Evolutionary conservation across 2,888 invertebrate species (phyloP).

Genomic region (Hartigia nigra): DNA sequence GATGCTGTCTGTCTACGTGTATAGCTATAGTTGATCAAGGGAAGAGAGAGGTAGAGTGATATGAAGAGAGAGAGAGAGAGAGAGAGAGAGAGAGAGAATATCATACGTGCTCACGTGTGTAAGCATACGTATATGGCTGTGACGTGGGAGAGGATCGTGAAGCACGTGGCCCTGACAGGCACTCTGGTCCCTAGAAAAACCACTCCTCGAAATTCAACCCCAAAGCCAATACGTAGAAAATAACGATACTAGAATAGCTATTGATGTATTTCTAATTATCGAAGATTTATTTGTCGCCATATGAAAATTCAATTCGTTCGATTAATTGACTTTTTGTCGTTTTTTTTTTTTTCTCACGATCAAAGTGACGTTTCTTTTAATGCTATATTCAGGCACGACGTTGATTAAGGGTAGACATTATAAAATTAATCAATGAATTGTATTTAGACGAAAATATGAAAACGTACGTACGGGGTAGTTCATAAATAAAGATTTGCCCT

Average conservation of each 20-base stretch:
- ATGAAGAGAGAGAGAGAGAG: conserved; percentile 24
- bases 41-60: conserved; percentile 15
- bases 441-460: not conserved
- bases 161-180: conserved; percentile 57
- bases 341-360: not conserved
- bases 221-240: not conserved
- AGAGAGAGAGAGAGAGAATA: conserved; percentile 23
- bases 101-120: not conserved
- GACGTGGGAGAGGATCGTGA: conserved; percentile 30
- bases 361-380: not conserved
- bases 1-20: conserved; percentile 19
- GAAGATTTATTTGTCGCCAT: not conserved
- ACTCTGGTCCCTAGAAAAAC: conserved; percentile 5
- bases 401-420: not conserved
- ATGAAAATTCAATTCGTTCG: too few relatives aligned
- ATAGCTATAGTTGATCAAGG: conserved; percentile 7
- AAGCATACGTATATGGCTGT: conserved; percentile 11
- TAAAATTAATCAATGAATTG: not conserved
- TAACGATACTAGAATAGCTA: not conserved
- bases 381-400: not conserved
- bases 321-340: too few relatives aligned
- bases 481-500: conserved; percentile 54
- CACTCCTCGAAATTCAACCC: not conserved
- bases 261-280: not conserved
- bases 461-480: conserved; percentile 29